phyloP scores from a whole-genome alignment of 1,140 invertebrate genomes.

The Onthophagus taurus region DNA sequence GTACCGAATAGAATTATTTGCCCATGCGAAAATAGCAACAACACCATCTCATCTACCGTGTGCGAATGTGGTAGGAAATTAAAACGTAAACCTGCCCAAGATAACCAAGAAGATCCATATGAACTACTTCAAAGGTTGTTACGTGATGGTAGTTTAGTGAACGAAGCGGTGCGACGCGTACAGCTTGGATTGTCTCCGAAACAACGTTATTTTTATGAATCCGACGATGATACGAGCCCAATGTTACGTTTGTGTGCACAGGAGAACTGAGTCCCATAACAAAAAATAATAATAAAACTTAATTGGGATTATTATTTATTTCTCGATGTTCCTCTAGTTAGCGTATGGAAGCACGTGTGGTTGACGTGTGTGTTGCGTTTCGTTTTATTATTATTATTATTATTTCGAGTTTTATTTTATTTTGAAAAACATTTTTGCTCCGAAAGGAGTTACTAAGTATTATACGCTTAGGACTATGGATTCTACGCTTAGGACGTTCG shows the following conservation, averaged over 20 bases:
- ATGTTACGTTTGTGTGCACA: conserved; percentile 26
- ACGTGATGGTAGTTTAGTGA: conserved; percentile 56
- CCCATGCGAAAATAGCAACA: conserved; percentile 36
- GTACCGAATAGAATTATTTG: conserved; percentile 40
- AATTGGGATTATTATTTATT: conserved; percentile 18
- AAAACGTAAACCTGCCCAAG: conserved; percentile 31
- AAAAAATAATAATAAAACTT: conserved; percentile 12
- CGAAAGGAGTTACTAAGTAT: no score
- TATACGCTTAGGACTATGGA: no score
- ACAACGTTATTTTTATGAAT: conserved; percentile 43
- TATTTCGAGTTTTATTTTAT: neutral
- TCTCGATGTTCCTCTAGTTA: conserved; percentile 24
- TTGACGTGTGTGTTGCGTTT: conserved; percentile 8
- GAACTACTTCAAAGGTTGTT: conserved; percentile 54
- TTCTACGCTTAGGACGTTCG: no score
- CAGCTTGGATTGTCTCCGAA: conserved; percentile 42
- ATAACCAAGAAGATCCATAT: conserved; percentile 50
- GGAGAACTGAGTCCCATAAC: conserved; percentile 29
- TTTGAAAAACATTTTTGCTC: neutral
- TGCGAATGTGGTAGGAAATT: conserved; percentile 36
- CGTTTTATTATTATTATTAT: conserved; percentile 4
- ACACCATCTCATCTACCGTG: no score
- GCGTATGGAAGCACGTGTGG: neutral
- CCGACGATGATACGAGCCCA: conserved; percentile 40
- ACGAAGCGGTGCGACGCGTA: conserved; percentile 58